These are phyloP conservation scores for Pseudochirops cupreus DNA, from an alignment of 2,797 vertebrate species.

Conservation along the genomic window DNA sequence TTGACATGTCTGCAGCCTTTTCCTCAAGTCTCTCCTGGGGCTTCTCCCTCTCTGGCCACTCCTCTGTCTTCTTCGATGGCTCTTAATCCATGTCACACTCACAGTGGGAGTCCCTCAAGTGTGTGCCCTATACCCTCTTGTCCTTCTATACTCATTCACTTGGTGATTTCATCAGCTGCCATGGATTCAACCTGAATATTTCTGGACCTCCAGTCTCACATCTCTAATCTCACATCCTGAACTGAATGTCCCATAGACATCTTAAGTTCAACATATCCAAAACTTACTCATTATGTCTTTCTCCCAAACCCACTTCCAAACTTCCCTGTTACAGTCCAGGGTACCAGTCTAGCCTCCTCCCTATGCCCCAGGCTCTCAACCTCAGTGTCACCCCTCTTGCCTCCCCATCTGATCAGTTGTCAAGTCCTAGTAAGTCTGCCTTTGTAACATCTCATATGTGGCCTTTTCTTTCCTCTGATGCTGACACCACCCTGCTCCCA, in stretches of 20 bases:
- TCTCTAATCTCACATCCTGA: background rate
- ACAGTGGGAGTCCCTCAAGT: background rate
- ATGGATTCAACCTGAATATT: background rate
- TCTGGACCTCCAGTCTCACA: background rate
- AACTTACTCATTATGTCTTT: background rate
- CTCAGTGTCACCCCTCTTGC: background rate
- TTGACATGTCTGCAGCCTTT: too few relatives aligned
- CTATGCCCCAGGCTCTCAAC: background rate
- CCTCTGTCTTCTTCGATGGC: background rate
- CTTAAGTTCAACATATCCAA: background rate
- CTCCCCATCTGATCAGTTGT: too few relatives aligned
- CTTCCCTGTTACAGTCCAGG: background rate
- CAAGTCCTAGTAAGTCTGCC: background rate
- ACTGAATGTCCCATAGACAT: background rate
- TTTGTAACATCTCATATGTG: too few relatives aligned
- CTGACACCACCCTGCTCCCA: background rate
- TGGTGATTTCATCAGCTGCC: background rate
- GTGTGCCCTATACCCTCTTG: too few relatives aligned
- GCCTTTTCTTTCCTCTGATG: background rate
- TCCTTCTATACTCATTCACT: background rate
- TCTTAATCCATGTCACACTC: background rate
- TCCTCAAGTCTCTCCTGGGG: background rate
- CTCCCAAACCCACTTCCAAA: too few relatives aligned
- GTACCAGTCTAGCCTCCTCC: too few relatives aligned
- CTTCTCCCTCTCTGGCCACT: background rate